Conservation (phyloP, 2,113 vertebrate species). For the Nannospalax galili region DNA sequence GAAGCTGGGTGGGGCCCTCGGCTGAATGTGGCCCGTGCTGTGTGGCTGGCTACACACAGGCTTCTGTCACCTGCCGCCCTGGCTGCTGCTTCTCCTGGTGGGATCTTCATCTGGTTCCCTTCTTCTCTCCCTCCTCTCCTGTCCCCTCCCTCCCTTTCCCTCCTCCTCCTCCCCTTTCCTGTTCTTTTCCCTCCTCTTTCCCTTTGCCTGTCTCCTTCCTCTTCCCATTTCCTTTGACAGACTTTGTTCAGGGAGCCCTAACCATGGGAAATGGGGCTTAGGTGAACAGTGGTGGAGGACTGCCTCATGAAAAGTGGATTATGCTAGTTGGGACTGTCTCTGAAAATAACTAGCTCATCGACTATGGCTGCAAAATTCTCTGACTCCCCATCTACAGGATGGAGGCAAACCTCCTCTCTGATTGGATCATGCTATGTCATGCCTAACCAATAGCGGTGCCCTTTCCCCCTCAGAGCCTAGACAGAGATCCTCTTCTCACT, state of each 20-base stretch:
- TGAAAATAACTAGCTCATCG: neutral
- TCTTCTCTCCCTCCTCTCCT: neutral
- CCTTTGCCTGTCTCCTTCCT: neutral
- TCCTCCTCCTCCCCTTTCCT: neutral
- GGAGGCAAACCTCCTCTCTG: neutral
- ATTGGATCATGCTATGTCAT: neutral
- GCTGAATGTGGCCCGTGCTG: neutral
- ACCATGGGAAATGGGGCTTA: neutral
- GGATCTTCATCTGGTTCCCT: neutral
- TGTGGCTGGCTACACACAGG: neutral
- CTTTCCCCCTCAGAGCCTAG: neutral
- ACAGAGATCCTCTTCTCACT: neutral
- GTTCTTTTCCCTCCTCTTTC: neutral
- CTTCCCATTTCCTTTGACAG: neutral
- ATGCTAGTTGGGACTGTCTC: neutral
- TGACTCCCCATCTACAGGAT: neutral
- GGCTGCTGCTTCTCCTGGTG: neutral
- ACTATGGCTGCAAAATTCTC: neutral
- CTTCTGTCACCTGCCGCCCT: fast-evolving
- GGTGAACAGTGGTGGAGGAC: neutral
- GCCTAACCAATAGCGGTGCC: neutral
- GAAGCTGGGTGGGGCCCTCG: neutral
- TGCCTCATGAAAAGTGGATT: neutral
- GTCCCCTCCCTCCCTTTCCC: neutral
- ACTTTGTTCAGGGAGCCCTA: neutral